Base-by-base conservation (phyloP, 1,140 invertebrate genomes). In the Campoletis sonorensis region DNA sequence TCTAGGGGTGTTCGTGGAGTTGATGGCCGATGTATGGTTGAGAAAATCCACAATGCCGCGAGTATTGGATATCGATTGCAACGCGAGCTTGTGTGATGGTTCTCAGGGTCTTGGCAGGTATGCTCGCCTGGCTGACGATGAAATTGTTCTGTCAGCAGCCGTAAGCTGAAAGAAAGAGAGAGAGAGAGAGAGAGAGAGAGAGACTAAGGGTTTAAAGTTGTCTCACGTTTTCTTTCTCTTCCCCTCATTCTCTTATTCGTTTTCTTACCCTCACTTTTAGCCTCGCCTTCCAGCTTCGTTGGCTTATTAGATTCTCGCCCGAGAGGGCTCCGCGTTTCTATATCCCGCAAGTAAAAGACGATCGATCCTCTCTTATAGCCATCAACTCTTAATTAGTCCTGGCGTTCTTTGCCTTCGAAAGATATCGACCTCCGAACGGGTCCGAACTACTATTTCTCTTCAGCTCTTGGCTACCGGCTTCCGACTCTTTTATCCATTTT, bases 101-200 rank as follows among this genome's bases (percentile, higher is more conserved):
- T 8, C 27, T n/a, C 16, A 1, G 40, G 33, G 40, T 16, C 37
- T 68, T 54, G 77, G 67, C 77, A 70, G 77, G 37, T 79, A 26
- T 33, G 67, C 58, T 64, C 67, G 61, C 49, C 51, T 15, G 79
- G 79, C 67, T 81, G 71, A 81, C 79, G 79, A 81, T 81, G 71
- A 84, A 82, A 81, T 79, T 84, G 77, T 82, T 81, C 79, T 79
- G 81, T 64, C 83, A 49, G 79, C 81, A 81, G 76, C 75, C 61
- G 37, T 70, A 37, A 37, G 54, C 73, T 61, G 8, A 45, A 45
- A 45, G 40, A 37, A 10, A 37, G 37, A 37, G 10, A 37, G 37
- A 37, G 37, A 37, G n/a, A 21, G 51, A 21, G 18, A n/a, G 30
- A 33, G 30, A 33, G 30, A 2, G 7, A 33, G 30, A 33, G 30